phyloP scores from a whole-genome alignment of 2,888 invertebrate species.

The Morinoia aosen region DNA sequence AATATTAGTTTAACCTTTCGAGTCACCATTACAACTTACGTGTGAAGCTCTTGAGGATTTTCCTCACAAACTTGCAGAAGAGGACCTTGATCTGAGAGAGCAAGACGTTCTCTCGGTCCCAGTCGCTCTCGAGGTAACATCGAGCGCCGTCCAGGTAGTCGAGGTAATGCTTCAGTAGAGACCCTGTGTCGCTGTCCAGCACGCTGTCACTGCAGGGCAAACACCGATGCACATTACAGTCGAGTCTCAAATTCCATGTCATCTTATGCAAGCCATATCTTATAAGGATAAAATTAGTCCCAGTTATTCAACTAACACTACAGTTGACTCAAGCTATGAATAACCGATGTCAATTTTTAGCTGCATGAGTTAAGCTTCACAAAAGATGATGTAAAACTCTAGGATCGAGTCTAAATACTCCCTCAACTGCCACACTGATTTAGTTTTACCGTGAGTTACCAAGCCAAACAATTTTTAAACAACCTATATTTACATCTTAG shows the following conservation, averaged over 20 bases:
- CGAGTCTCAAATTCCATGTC: no score
- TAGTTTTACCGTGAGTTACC: background rate
- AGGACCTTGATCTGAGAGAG: slow-evolving; percentile 91
- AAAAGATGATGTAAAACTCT: background rate
- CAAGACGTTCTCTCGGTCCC: slow-evolving; percentile 90
- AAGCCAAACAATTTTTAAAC: background rate
- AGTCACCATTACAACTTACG: slow-evolving; percentile 77
- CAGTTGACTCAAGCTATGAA: no score
- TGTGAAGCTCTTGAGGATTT: slow-evolving; percentile 93
- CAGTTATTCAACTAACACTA: no score
- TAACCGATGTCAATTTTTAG: no score
- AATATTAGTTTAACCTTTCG: background rate
- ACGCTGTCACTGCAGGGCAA: slow-evolving; percentile 79
- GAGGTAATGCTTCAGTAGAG: slow-evolving; percentile 87
- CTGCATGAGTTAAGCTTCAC: no score
- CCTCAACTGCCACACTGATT: background rate
- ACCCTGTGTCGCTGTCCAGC: slow-evolving; percentile 85
- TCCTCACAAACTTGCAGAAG: slow-evolving; percentile 93
- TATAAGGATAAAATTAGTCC: no score
- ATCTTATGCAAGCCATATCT: no score
- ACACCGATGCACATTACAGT: no score
- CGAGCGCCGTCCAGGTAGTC: slow-evolving; percentile 97
- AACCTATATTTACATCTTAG: background rate
- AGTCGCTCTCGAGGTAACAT: slow-evolving; percentile 90
- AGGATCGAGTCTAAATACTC: background rate